phyloP scores from a whole-genome alignment of 2,797 vertebrate species.

The Prunella strophiata region DNA sequence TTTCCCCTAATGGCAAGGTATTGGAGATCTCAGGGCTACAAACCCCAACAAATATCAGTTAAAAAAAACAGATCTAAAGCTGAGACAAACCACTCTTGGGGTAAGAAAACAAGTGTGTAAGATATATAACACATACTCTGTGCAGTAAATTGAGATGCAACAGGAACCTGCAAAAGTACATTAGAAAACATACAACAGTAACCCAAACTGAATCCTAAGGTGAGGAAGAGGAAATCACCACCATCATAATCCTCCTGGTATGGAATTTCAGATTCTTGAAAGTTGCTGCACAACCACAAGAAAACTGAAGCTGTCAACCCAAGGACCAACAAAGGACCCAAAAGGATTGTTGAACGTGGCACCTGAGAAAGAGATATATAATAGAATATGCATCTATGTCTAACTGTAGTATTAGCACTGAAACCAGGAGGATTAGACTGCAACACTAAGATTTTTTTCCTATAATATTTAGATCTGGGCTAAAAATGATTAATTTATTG shows the following conservation, averaged over 20 bases:
- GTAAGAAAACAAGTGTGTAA: neutral
- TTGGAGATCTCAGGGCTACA: neutral
- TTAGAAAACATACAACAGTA: neutral
- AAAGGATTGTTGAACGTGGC: neutral
- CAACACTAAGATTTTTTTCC: neutral
- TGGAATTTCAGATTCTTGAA: neutral
- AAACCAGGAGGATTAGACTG: neutral
- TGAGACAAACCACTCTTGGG: neutral
- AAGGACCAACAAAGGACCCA: neutral
- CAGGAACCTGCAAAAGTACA: neutral
- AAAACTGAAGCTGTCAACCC: neutral
- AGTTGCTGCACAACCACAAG: neutral
- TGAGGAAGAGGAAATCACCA: neutral
- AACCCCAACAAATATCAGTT: neutral
- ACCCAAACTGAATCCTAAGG: neutral
- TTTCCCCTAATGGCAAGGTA: fast-evolving
- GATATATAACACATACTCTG: neutral
- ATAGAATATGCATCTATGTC: neutral
- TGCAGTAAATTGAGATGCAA: neutral
- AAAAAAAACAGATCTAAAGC: neutral
- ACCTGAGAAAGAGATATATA: neutral
- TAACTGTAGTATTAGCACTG: neutral
- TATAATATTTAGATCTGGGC: neutral
- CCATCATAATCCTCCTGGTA: neutral
- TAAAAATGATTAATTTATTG: neutral